Evolutionary conservation across 2,888 invertebrate genomes (phyloP).

Genomic region (Caenorhabditis sulstoni): DNA sequence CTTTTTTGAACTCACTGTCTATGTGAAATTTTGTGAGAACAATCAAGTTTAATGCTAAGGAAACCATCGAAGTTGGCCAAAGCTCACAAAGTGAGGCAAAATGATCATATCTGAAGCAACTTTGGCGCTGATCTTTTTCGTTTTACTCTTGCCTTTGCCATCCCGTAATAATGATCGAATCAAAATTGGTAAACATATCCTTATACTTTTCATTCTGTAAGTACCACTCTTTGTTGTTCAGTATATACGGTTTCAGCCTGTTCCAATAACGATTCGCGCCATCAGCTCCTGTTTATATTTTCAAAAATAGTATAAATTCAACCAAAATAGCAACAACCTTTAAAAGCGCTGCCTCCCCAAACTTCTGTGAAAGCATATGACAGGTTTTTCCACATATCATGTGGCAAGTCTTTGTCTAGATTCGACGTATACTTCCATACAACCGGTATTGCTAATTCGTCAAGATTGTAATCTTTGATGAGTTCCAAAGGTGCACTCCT

Average conservation of each 20-base stretch:
- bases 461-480: conserved; percentile 64
- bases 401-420: conserved; percentile 67
- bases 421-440: conserved; percentile 71
- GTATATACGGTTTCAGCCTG: conserved; percentile 66
- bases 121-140: conserved; percentile 15
- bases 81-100: conserved; percentile 70
- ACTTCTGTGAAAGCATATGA: conserved; percentile 84
- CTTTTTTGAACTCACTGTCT: conserved; percentile 46
- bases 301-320: background rate
- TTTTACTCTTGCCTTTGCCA: conserved; percentile 66
- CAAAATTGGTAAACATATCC: conserved; percentile 59
- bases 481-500: conserved; percentile 55
- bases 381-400: conserved; percentile 70
- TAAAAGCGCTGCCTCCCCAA: conserved; percentile 88
- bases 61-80: conserved; percentile 70
- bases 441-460: conserved; percentile 66
- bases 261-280: conserved; percentile 67
- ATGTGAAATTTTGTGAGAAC: conserved; percentile 66
- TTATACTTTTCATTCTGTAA: conserved; percentile 65
- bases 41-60: conserved; percentile 65
- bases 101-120: conserved; percentile 68
- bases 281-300: conserved; percentile 62
- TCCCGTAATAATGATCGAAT: conserved; percentile 70
- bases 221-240: conserved; percentile 71
- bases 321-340: conserved; percentile 81